phyloP scores from a whole-genome alignment of 1,140 invertebrate species.

The Calliphora vicina region DNA sequence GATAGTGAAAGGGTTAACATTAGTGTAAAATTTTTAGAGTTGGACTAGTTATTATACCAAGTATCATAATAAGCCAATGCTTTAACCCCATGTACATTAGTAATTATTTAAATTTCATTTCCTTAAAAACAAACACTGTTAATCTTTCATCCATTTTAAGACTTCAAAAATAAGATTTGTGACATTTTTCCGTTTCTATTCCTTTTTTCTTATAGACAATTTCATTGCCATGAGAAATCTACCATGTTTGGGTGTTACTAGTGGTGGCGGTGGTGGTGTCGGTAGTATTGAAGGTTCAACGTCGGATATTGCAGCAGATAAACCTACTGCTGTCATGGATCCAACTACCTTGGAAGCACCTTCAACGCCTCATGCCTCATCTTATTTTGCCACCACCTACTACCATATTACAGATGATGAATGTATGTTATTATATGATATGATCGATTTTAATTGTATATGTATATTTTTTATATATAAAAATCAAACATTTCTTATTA shows the following conservation, averaged over 20 bases:
- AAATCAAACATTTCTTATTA: neutral
- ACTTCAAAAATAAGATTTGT: neutral
- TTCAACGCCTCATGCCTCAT: slow-evolving; percentile 50
- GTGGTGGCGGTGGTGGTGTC: slow-evolving; percentile 50
- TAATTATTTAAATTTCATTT: no score
- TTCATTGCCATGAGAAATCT: slow-evolving; percentile 61
- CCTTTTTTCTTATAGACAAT: slow-evolving; percentile 60
- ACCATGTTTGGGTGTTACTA: slow-evolving; percentile 52
- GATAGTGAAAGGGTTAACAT: no score
- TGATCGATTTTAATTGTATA: neutral
- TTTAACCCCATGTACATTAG: no score
- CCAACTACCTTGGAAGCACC: slow-evolving; percentile 44
- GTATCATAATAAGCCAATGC: no score
- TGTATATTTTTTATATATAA: neutral
- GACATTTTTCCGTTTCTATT: slow-evolving; percentile 44
- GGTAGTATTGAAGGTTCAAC: slow-evolving; percentile 48
- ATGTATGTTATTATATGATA: slow-evolving; percentile 53
- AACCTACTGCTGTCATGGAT: slow-evolving; percentile 48
- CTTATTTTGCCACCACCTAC: slow-evolving; percentile 60
- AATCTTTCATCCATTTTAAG: neutral
- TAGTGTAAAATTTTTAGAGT: no score
- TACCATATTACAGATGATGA: slow-evolving; percentile 61
- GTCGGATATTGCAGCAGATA: slow-evolving; percentile 26
- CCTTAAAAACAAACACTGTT: neutral
- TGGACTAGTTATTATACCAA: no score